Evolutionary conservation across 2,113 vertebrate genomes (phyloP), one percentile per base, ranked within the genome.

Genomic region (Lethenteron camtschaticum): DNA sequence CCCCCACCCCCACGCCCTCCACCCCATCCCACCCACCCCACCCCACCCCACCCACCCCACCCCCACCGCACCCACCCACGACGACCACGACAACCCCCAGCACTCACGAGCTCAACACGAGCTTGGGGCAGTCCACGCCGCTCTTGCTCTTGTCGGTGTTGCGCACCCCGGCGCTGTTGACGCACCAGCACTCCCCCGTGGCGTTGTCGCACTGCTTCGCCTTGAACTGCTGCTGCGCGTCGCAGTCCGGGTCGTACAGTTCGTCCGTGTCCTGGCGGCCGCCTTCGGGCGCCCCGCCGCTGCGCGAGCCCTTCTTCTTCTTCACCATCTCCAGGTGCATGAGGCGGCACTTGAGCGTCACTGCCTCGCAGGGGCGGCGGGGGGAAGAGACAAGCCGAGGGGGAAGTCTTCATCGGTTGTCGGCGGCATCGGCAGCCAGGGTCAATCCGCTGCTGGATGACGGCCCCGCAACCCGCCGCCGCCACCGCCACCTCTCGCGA

Each of bases 131-230:
- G 41, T 76, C 77, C 2, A 86, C 68, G 71, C 71, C 75, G 1
- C 75, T 56, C 75, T 86, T 86, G 8, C 78, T 81, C 74, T 91
- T 90, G 74, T 99, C 90, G 1, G 85, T 86, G 9, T 90, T 82
- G 2, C 92, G 80, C 2, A 94, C 86, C 0, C 94, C 92, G 0
- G 90, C 92, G 1, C 83, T 87, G 78, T 99, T 96, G 70, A 99
- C 94, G 13, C 94, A 99, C 94, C 94, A 99, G 75, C 92, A 99
- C 12, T 78, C 83, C 1, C n/a, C 68, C 0, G 85, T 90, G 71
- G 74, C 73, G 2, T 90, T 96, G 5, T 41, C 41, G 77, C 92
- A 96, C 76, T 99, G 94, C 75, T 80, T 82, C 0, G 90, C 85
- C 76, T 81, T 89, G 75, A 99, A 96, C 3, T 60, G 69, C 1